Percentiles rank a stretch among this genome's conserved stretches.
These are phyloP conservation scores for Cremastobaeus sp. DNA, from an alignment of 2,888 invertebrate genomes.

Conservation along the genomic window DNA sequence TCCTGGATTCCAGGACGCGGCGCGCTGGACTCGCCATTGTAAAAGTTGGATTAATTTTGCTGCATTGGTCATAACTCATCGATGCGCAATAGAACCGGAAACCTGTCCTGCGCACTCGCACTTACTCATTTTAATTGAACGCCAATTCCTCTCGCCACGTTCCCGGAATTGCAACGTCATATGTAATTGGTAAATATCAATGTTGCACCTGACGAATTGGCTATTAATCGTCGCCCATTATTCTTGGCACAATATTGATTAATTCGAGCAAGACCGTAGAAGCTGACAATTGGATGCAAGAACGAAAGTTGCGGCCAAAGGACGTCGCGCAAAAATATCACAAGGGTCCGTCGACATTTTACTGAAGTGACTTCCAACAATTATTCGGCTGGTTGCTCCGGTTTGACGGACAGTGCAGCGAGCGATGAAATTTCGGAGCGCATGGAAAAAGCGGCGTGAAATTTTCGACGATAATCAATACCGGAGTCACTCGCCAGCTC, in stretches of 20 bases:
- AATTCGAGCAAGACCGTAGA: no score
- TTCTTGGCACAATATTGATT: no score
- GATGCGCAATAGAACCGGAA: neutral
- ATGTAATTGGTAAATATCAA: no score
- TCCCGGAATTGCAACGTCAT: no score
- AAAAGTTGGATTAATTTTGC: slow-evolving; percentile 38
- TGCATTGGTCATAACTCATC: neutral
- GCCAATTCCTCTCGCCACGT: no score
- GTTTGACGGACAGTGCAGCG: slow-evolving; percentile 46
- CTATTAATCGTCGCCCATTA: no score
- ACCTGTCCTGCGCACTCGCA: neutral
- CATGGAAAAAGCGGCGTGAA: slow-evolving; percentile 37
- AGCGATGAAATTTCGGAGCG: slow-evolving; percentile 47
- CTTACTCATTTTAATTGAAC: no score
- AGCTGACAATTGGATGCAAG: no score
- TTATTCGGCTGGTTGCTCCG: slow-evolving; percentile 43
- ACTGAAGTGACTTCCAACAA: slow-evolving; percentile 48
- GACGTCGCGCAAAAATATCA: slow-evolving; percentile 22
- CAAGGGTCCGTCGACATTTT: slow-evolving; percentile 39
- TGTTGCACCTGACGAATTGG: no score
- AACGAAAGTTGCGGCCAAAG: neutral
- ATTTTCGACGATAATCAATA: slow-evolving; percentile 56
- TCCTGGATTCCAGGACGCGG: slow-evolving; percentile 14
- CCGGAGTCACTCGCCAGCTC: slow-evolving; percentile 37
- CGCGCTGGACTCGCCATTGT: neutral